Evolutionary conservation across 2,797 vertebrate species (phyloP).

Genomic region (Sibirionetta formosa): DNA sequence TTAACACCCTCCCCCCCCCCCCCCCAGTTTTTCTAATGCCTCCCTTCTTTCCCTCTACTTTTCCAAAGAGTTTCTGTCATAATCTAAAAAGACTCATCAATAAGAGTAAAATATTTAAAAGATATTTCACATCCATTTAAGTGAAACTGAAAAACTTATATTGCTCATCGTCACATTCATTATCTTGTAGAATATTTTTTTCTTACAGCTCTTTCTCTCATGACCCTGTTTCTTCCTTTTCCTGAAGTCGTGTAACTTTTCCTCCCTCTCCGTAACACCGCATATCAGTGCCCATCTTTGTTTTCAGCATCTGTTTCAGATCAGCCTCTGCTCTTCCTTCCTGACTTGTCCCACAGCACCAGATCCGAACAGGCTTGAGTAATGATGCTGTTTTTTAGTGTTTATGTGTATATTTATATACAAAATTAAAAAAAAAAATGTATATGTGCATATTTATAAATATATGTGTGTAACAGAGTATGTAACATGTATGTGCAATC

Average conservation of each 20-base stretch:
- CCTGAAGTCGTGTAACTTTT: background rate
- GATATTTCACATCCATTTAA: background rate
- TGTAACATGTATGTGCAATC: accelerated
- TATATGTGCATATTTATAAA: background rate
- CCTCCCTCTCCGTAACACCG: background rate
- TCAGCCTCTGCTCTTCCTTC: background rate
- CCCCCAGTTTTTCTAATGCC: background rate
- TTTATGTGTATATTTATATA: background rate
- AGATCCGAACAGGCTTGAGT: background rate
- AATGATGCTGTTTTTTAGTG: background rate
- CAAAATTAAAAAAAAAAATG: background rate
- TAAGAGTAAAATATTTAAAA: background rate
- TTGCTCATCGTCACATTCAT: background rate
- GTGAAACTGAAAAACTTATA: background rate
- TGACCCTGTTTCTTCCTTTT: background rate
- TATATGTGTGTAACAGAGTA: background rate
- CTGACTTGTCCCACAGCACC: conserved; percentile 17
- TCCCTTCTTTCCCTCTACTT: background rate
- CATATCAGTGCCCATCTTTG: background rate
- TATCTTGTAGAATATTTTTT: background rate
- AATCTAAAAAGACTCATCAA: background rate
- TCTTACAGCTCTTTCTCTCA: background rate
- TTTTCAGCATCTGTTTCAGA: background rate
- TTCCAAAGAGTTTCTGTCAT: background rate
- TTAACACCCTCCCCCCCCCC: background rate